phyloP scores from a whole-genome alignment of 2,113 vertebrate species.

The Caloenas nicobarica region DNA sequence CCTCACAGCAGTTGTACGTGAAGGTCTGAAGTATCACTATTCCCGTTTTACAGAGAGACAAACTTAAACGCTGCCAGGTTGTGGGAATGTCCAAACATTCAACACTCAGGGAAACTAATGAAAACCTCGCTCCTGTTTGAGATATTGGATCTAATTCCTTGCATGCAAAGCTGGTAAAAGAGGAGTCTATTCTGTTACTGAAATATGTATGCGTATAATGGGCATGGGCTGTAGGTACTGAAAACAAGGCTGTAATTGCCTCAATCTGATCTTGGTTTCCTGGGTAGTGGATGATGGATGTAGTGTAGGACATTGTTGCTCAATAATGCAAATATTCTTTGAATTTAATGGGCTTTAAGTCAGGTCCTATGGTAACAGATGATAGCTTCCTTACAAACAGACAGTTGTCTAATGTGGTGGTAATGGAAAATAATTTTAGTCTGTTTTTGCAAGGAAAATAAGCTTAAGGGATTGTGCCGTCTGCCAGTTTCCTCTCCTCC shows the following conservation, averaged over 20 bases:
- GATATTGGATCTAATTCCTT: background rate
- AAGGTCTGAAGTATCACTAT: background rate
- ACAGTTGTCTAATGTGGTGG: background rate
- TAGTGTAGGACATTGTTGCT: background rate
- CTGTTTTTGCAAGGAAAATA: slow-evolving; percentile 31
- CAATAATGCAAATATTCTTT: background rate
- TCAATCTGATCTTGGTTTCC: background rate
- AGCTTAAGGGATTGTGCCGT: background rate
- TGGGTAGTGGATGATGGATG: slow-evolving; percentile 9
- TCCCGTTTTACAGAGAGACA: background rate
- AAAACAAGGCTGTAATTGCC: background rate
- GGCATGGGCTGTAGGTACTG: background rate
- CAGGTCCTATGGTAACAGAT: slow-evolving; percentile 20
- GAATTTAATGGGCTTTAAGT: background rate
- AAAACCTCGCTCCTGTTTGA: background rate
- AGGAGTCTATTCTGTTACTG: background rate
- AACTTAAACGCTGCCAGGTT: background rate
- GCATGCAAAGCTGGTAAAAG: background rate
- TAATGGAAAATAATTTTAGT: slow-evolving; percentile 47
- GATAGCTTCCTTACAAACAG: background rate
- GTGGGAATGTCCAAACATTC: background rate
- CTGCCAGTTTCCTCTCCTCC: slow-evolving; percentile 7
- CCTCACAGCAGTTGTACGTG: background rate
- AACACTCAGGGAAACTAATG: background rate
- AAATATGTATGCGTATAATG: background rate